These are phyloP conservation scores for Alcedo quadribrachys DNA, from an alignment of 2,797 vertebrate species.

Conservation along the genomic window DNA sequence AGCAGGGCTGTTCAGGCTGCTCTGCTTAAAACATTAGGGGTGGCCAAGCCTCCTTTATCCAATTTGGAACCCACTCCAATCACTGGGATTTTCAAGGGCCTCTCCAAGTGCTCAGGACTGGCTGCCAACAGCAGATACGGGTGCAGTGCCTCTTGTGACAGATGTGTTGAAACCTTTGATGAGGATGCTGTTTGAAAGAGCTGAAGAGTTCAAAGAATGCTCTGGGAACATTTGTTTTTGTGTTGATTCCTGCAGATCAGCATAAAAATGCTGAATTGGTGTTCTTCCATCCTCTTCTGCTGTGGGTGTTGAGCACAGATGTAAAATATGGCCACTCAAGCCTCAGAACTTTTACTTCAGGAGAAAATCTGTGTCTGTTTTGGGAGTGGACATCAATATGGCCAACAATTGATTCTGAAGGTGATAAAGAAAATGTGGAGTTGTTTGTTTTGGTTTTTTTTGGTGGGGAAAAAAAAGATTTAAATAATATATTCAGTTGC, in stretches of 20 bases:
- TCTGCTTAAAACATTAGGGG: neutral
- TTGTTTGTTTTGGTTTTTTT: too few relatives aligned
- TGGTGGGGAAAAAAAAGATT: neutral
- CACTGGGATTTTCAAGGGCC: neutral
- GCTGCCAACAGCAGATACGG: neutral
- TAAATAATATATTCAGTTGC: neutral
- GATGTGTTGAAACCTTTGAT: neutral
- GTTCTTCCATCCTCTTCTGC: neutral
- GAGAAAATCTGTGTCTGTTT: neutral
- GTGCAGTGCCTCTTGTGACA: neutral
- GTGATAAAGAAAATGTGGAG: neutral
- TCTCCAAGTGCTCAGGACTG: neutral
- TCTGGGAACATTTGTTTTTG: neutral
- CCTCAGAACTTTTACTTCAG: neutral
- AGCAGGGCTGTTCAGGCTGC: neutral
- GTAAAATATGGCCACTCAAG: neutral
- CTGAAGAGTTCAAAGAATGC: neutral
- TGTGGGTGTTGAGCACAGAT: neutral
- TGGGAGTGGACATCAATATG: neutral
- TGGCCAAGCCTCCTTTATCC: rapidly evolving
- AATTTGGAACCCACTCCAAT: neutral
- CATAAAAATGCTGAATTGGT: neutral
- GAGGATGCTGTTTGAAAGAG: neutral
- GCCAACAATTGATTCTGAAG: neutral
- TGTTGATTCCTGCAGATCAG: neutral